Evolutionary conservation across 2,888 invertebrate genomes (phyloP).

Genomic region (Hemicrepidius hirtus): DNA sequence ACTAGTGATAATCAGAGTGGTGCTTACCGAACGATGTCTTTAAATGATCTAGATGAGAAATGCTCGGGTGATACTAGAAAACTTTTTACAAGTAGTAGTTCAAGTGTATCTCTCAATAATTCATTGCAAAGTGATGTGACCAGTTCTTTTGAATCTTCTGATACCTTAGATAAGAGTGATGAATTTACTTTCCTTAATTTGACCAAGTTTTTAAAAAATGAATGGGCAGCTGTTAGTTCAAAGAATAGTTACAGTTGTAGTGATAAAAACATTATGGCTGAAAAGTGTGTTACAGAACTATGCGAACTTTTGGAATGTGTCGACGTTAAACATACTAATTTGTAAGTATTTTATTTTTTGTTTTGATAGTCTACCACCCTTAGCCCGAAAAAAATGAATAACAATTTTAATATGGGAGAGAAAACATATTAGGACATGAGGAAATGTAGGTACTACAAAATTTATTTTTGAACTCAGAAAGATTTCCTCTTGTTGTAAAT

Average conservation of each 20-base stretch:
- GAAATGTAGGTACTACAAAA: no score
- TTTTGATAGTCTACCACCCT: no score
- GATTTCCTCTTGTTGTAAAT: no score
- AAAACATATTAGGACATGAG: no score
- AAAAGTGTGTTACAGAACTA: conserved; percentile 75
- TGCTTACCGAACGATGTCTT: conserved; percentile 23
- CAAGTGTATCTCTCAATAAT: conserved; percentile 38
- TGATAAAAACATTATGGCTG: conserved; percentile 65
- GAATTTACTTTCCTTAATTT: conserved; percentile 60
- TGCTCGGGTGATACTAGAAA: conserved; percentile 2
- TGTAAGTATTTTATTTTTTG: conserved; percentile 79
- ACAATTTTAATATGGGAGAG: no score
- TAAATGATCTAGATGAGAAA: conserved; percentile 29
- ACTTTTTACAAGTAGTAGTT: conserved; percentile 28
- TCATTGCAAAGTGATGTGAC: conserved; percentile 41
- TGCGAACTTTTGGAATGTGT: conserved; percentile 81
- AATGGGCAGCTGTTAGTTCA: conserved; percentile 50
- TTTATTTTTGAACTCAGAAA: no score
- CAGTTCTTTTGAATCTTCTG: conserved; percentile 38
- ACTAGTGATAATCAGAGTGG: conserved; percentile 12
- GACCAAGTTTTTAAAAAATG: conserved; percentile 55
- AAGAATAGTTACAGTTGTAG: conserved; percentile 47
- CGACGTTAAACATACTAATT: conserved; percentile 92
- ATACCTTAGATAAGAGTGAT: conserved; percentile 46
- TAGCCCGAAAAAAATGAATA: no score